Percentiles rank a stretch among this genome's conserved stretches.
These are phyloP conservation scores for Lasioglossum calceatum DNA, from an alignment of 2,888 invertebrate genomes.

Conservation along the genomic window DNA sequence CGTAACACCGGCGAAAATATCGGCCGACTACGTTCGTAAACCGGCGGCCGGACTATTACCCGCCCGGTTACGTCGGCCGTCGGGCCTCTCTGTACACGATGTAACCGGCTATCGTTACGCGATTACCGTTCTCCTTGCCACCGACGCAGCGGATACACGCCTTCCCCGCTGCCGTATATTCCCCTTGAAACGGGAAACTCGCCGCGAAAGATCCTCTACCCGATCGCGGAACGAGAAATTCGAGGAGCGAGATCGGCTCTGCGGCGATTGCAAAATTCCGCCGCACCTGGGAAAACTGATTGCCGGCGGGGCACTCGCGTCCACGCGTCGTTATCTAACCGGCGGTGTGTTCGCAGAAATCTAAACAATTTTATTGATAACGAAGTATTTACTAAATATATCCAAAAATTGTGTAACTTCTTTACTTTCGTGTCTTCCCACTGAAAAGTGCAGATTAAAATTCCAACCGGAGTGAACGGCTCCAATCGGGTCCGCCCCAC, in stretches of 20 bases:
- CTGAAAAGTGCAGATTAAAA: neutral
- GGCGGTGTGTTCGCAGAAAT: neutral
- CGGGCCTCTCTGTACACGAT: conserved; percentile 8
- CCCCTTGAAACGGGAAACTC: neutral
- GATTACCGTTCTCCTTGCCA: conserved; percentile 19
- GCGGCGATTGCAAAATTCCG: neutral
- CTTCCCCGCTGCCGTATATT: neutral
- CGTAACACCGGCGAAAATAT: conserved; percentile 55
- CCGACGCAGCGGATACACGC: conserved; percentile 7
- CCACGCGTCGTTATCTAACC: neutral
- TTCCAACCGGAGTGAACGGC: too few relatives aligned
- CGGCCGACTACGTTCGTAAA: conserved; percentile 39
- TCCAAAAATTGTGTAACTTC: neutral
- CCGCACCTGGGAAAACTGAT: neutral
- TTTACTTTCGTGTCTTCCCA: neutral
- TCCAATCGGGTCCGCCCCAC: neutral
- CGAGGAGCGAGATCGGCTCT: neutral
- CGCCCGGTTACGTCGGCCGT: conserved; percentile 34
- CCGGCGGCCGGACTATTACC: conserved; percentile 54
- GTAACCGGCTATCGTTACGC: conserved; percentile 20
- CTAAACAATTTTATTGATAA: neutral
- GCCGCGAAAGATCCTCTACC: neutral
- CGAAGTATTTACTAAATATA: neutral
- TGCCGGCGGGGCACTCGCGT: neutral
- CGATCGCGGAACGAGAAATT: neutral